A percentile compares a stretch with the other conserved stretches of the same genome.
phyloP scores from a whole-genome alignment of 2,888 invertebrate species.

The Lasioglossum lativentre region DNA sequence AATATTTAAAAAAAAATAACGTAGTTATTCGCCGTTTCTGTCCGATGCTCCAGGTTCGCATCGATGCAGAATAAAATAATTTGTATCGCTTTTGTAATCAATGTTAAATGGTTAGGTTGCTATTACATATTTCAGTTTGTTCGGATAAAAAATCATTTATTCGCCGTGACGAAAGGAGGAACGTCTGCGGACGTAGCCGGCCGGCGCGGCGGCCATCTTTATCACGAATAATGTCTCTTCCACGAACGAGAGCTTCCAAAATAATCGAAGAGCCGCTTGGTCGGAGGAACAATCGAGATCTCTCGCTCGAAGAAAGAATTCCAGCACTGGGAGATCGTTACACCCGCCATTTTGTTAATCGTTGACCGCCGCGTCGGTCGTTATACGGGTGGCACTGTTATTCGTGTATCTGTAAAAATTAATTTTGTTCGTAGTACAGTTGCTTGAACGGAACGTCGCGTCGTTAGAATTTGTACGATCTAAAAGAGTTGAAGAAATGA shows the following conservation, averaged over 20 bases:
- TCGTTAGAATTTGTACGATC: background rate
- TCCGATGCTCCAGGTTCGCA: no score
- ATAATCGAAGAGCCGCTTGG: background rate
- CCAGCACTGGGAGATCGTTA: background rate
- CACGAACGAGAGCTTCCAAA: background rate
- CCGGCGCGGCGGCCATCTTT: background rate
- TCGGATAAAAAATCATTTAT: no score
- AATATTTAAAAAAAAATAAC: background rate
- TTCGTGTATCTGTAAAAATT: background rate
- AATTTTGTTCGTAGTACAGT: background rate
- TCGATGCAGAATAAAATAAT: no score
- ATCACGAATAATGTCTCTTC: background rate
- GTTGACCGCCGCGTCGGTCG: background rate
- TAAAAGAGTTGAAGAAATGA: background rate
- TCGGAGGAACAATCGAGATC: background rate
- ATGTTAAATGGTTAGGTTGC: no score
- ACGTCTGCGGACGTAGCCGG: background rate
- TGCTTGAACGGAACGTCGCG: background rate
- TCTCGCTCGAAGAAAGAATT: background rate
- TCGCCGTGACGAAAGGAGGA: background rate
- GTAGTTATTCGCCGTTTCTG: background rate
- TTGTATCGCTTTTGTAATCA: no score
- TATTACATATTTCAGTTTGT: no score
- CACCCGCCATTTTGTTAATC: background rate
- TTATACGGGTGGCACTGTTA: background rate